phyloP scores from a whole-genome alignment of 2,113 vertebrate species.

The Noctilio leporinus region DNA sequence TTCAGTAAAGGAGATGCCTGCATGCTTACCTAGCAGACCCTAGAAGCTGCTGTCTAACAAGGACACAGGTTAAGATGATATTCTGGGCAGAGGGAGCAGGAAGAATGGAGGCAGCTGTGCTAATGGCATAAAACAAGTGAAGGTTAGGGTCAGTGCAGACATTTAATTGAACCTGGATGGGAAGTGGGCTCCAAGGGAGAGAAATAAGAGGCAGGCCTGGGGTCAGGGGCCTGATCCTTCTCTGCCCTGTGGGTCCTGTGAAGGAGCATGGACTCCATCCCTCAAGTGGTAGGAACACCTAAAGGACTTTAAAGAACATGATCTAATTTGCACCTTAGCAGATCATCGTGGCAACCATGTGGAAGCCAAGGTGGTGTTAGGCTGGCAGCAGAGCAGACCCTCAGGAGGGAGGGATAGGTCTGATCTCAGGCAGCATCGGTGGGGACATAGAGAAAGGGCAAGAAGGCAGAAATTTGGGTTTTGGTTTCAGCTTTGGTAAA shows the following conservation, averaged over 20 bases:
- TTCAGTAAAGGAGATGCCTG: not conserved
- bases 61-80: not conserved
- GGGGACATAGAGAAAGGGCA: not conserved
- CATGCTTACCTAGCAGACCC: not conserved
- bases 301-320: slow-evolving; percentile 14
- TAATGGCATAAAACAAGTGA: not conserved
- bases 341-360: slow-evolving; percentile 64
- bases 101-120: not conserved
- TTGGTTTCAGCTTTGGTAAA: not conserved
- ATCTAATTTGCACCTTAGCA: slow-evolving; percentile 32
- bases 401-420: slow-evolving; percentile 16
- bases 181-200: not conserved
- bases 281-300: not conserved
- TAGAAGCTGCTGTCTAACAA: not conserved
- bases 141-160: not conserved
- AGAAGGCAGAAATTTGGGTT: not conserved
- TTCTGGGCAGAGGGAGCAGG: not conserved
- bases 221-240: not conserved
- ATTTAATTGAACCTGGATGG: not conserved
- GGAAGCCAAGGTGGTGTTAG: slow-evolving; percentile 53
- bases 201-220: not conserved
- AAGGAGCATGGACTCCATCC: not conserved
- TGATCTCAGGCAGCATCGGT: not conserved
- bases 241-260: not conserved
- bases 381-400: slow-evolving; percentile 17